These are phyloP conservation scores for Pterocles orientalis DNA, from an alignment of 2,113 vertebrate genomes.

Conservation along the genomic window DNA sequence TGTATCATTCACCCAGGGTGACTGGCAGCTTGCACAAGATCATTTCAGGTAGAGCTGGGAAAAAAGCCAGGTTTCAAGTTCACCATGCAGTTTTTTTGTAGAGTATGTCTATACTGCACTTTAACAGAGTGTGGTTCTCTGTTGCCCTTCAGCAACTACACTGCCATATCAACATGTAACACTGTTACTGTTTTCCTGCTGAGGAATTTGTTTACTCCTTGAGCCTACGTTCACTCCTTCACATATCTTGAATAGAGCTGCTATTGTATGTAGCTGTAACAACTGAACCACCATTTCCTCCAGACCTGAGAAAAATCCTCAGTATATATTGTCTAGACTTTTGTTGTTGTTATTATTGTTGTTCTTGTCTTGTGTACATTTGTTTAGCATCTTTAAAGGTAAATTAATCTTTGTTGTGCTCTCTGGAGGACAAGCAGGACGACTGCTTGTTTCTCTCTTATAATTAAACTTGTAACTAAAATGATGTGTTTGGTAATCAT, in stretches of 20 bases:
- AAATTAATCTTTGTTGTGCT: fast-evolving
- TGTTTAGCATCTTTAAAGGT: not conserved
- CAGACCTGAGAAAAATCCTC: not conserved
- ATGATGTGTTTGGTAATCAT: not conserved
- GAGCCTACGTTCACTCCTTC: not conserved
- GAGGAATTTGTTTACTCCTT: not conserved
- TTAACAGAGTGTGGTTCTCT: not conserved
- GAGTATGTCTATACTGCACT: fast-evolving
- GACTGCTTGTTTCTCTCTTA: not conserved
- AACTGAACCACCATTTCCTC: not conserved
- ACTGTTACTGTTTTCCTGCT: fast-evolving
- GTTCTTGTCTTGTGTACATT: fast-evolving
- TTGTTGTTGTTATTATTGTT: not conserved
- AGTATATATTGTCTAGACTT: not conserved
- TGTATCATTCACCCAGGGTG: fast-evolving
- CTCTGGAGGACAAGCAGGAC: not conserved
- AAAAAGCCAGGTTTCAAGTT: not conserved
- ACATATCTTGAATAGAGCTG: not conserved
- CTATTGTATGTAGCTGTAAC: not conserved
- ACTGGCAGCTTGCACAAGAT: not conserved
- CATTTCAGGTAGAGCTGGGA: not conserved
- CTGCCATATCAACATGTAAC: not conserved
- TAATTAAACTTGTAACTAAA: not conserved
- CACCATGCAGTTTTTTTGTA: not conserved
- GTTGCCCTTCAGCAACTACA: fast-evolving